Base-by-base conservation (phyloP, 2,113 vertebrate genomes). In the Odontophorus gujanensis region DNA sequence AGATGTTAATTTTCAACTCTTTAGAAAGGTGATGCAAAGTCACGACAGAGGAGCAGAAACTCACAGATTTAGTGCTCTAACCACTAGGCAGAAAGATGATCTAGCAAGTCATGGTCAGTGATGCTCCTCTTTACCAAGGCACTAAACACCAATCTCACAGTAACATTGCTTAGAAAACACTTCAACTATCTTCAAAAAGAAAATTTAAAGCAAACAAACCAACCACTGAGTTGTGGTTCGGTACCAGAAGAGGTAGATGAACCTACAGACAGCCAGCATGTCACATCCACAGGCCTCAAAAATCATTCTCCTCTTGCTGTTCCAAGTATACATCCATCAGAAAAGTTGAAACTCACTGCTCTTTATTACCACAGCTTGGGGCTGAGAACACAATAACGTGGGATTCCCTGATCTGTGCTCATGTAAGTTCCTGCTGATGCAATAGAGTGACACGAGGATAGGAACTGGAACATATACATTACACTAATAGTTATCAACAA, bases 211-310 rank as follows among this genome's bases (percentile, higher is more conserved):
- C 26, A 16, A 53, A 53, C 51, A 17, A 30, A 53, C 50, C 25
- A 3, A 24, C 26, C 16, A 42, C 18, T 5, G n/a, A 91, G 34
- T 1, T 6, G 11, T 11, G 24, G 10, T 21, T 12, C 43, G 26
- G n/a, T n/a, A 74, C 6, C 40, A 45, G 28, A 7, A 65, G 20
- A 63, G 45, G 19, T 1, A 0, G 26, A 32, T 38, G 40, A 71
- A 48, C 25, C 16, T 13, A 6, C 3, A 68, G 3, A 7, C 5
- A 51, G 45, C 55, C 32, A 8, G 4, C 1, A 4, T 4, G 53
- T 11, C n/a, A 22, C 38, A 50, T 4, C 34, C n/a, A 17, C 47
- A 19, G 2, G 6, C 50, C 32, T 55, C 45, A 67, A 17, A 13
- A 59, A 21, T 18, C 13, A 5, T 28, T 48, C 48, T 47, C 21